A percentile compares a stretch with the other conserved stretches of the same genome.
phyloP scores from a whole-genome alignment of 2,888 invertebrate species.

The Mythimna loreyi region DNA sequence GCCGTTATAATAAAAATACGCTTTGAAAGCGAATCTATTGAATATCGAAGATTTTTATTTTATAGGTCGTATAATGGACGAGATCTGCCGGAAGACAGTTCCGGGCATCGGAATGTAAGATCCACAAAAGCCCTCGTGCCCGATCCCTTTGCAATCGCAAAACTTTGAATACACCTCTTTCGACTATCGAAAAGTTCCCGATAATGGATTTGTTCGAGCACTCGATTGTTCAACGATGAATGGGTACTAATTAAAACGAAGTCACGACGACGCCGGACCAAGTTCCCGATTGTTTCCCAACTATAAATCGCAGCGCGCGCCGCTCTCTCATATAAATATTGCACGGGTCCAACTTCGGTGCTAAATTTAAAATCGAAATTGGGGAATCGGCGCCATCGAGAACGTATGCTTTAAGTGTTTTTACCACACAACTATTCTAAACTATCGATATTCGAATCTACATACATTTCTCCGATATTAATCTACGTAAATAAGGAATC shows the following conservation, averaged over 20 bases:
- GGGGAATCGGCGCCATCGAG: conserved; percentile 75
- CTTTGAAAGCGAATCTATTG: conserved; percentile 59
- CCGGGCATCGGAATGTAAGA: conserved; percentile 71
- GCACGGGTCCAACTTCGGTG: conserved; percentile 83
- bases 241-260: conserved; percentile 91
- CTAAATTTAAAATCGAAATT: conserved; percentile 88
- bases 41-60: conserved; percentile 67
- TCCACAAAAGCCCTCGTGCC: conserved; percentile 75
- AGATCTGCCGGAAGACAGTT: conserved; percentile 68
- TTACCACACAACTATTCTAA: conserved; percentile 58
- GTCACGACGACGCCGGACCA: conserved; percentile 87
- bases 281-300: conserved; percentile 88
- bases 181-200: conserved; percentile 89
- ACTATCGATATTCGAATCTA: conserved; percentile 47
- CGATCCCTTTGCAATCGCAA: conserved; percentile 81
- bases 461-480: conserved; percentile 68
- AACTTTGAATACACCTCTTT: conserved; percentile 89
- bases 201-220: conserved; percentile 90
- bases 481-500: conserved; percentile 74
- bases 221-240: conserved; percentile 90
- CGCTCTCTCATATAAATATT: conserved; percentile 87
- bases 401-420: conserved; percentile 71
- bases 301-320: conserved; percentile 87
- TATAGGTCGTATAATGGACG: conserved; percentile 67
- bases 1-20: conserved; percentile 54